Conservation (phyloP, 2,888 invertebrate genomes). For the Melinaea menophilus region DNA sequence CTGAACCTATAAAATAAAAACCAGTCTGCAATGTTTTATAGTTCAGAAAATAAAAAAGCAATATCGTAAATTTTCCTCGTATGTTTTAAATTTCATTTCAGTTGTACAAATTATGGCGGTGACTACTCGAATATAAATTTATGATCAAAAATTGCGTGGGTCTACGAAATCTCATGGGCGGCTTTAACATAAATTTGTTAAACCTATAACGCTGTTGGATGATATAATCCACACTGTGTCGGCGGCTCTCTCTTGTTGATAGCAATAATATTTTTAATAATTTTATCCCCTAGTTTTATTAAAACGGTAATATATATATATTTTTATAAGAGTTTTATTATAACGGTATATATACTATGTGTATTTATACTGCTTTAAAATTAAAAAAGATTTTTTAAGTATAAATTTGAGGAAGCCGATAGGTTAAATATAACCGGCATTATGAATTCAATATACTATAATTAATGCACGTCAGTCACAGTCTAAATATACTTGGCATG, state of each 20-base stretch:
- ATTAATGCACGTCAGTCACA: too few species aligned
- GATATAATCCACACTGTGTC: constrained; percentile 31
- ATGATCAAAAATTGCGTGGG: constrained; percentile 28
- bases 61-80: too few species aligned
- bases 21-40: too few species aligned
- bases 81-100: background rate
- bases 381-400: too few species aligned
- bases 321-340: background rate
- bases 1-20: too few species aligned
- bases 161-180: constrained; percentile 28
- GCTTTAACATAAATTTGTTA: constrained; percentile 25
- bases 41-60: too few species aligned
- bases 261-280: background rate
- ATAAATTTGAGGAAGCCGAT: too few species aligned
- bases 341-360: too few species aligned
- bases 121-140: constrained; percentile 29
- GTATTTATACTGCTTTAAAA: too few species aligned
- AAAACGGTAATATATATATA: background rate
- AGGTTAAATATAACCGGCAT: too few species aligned
- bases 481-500: too few species aligned
- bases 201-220: constrained; percentile 19
- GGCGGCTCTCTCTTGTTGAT: constrained; percentile 21
- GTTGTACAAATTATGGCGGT: constrained; percentile 23
- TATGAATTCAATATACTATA: too few species aligned
- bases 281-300: background rate